phyloP scores from a whole-genome alignment of 1,140 invertebrate species.

The Idris sp. region DNA sequence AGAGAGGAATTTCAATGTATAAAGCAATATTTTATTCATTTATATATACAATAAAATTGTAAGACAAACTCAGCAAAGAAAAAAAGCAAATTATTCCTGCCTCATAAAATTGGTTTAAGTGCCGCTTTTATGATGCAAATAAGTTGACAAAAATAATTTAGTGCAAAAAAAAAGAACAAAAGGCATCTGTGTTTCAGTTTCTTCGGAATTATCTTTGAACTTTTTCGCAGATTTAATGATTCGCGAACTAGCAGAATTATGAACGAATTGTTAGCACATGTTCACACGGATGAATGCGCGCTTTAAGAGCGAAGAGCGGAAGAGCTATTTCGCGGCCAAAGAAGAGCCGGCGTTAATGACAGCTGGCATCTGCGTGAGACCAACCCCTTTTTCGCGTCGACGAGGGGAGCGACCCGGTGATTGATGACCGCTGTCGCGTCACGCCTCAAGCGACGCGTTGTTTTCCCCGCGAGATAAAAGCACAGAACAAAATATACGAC shows the following conservation, averaged over 20 bases:
- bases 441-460: constrained; percentile 18
- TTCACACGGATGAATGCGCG: constrained; percentile 18
- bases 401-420: constrained; percentile 32
- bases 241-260: constrained; percentile 49
- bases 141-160: constrained; percentile 22
- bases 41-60: too few species aligned
- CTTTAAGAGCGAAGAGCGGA: neutral
- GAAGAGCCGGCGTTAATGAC: constrained; percentile 53
- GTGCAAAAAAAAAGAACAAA: constrained; percentile 26
- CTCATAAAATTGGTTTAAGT: too few species aligned
- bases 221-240: constrained; percentile 47
- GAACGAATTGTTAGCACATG: constrained; percentile 59
- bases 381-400: constrained; percentile 45
- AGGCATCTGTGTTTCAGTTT: constrained; percentile 36
- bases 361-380: constrained; percentile 55
- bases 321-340: constrained; percentile 18
- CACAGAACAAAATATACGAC: too few species aligned
- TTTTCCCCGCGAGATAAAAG: constrained; percentile 13
- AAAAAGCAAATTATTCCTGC: too few species aligned
- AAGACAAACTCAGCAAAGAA: too few species aligned
- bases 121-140: constrained; percentile 24
- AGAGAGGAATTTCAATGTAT: too few species aligned
- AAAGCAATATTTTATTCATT: too few species aligned
- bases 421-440: constrained; percentile 50
- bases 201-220: constrained; percentile 49